Evolutionary conservation across 1,140 invertebrate species (phyloP), one percentile per base, ranked within the genome.

Genomic region (Bilobella aurantiaca): DNA sequence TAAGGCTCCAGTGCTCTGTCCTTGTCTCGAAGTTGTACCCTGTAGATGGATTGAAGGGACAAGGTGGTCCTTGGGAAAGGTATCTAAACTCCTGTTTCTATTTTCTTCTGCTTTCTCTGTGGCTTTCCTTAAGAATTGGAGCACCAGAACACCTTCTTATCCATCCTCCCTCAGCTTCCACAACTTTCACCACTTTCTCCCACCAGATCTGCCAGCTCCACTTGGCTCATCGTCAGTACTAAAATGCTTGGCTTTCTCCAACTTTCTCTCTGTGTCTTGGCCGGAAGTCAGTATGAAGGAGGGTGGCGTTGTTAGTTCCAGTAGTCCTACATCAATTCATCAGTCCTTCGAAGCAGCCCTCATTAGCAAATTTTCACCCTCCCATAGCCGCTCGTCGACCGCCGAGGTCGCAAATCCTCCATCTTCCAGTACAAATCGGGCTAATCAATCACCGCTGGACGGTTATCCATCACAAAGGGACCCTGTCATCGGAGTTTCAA

Each of bases 21-120:
- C 18, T 42, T 42, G 34, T 8, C 8, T 12, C 8, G 34, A 42
- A 53, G 49, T 12, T 53, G 49, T 18, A 23, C 3, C 25, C 12
- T 5, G 23, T 53, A 53, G 49, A 53, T 53, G 49, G 49, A 53
- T 53, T 53, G 49, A n/a, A n/a, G n/a, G n/a, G 49, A 53, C 12
- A 18, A 23, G 49, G 25, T 18, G 23, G 49, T 53, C 14, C 14
- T 23, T 18, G 25, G 14, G 49, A 53, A 53, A 23, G 49, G 21
- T 18, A 3, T 12, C 5, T 12, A 53, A 53, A 18, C 49, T 23
- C 23, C 49, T 23, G 49, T 53, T 53, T 53, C 25, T 14, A 8
- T 53, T 53, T 53, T 23, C 49, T 53, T 53, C 49, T 53, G 12
- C 34, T 42, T 42, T 42, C 34, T 42, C 34, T n/a, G n/a, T n/a